Base-by-base conservation (phyloP, 1,140 invertebrate species). In the Cotesia typhae region DNA sequence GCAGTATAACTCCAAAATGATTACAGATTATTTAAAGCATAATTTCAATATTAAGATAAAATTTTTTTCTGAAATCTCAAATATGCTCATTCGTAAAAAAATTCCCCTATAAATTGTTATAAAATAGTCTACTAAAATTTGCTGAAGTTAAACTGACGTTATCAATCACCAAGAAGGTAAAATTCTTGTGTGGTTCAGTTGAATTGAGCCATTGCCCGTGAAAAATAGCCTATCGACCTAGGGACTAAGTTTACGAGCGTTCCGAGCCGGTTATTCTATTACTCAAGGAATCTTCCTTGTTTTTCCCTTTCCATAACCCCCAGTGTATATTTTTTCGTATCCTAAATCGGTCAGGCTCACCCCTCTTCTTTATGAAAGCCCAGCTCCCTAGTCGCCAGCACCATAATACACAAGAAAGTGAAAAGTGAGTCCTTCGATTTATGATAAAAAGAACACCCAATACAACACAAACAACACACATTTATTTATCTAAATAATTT, bases 181-280 rank as follows among this genome's bases (percentile, higher is more conserved):
- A 85, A 84, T 81, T 81, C 79, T 28, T 28, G 81, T 77, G 79
- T 76, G 81, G 82, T 82, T 81, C 80, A 81, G 79, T 79, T 81
- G 20, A 83, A 84, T 85, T 85, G 82, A 79, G 81, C 84, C 80
- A 81, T 86, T 86, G 85, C 84, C 85, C 86, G 83, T 83, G 84
- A 87, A 85, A 86, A 87, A 87, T 87, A 28, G 81, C 80, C 83
- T 82, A 87, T 85, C 83, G 84, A 84, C 76, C 80, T 76, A 82
- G 86, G 86, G 86, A 87, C 86, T 87, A 86, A 83, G 79, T 85
- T 87, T 87, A 87, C 84, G 85, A 85, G 80, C 83, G 84, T 81
- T 83, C 78, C 76, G 85, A 73, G 84, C 81, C 74, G 76, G 82
- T 86, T 86, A 86, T 87, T 86, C 84, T 85, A 87, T 87, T 87